These are phyloP conservation scores for Rhinolophus ferrumequinum DNA, from an alignment of 2,113 vertebrate species.

Conservation along the genomic window DNA sequence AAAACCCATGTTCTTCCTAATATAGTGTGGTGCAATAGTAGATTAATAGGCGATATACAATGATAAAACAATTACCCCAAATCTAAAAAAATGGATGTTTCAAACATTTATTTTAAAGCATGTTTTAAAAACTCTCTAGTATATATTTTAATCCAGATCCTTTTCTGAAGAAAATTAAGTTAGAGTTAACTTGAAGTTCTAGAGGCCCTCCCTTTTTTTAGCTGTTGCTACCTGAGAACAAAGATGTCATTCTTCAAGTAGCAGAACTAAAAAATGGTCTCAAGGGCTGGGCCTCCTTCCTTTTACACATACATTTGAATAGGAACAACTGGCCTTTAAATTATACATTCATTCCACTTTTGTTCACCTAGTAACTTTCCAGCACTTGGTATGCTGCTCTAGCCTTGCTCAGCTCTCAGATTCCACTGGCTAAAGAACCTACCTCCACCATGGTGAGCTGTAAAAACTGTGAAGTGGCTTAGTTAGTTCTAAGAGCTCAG, in stretches of 20 bases:
- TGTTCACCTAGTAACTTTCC: background rate
- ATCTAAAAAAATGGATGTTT: background rate
- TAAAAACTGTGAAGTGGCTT: background rate
- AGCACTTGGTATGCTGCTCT: conserved; percentile 48
- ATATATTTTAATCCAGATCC: background rate
- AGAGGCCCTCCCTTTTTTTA: background rate
- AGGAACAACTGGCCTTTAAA: conserved; percentile 63
- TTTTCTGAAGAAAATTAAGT: conserved; percentile 43
- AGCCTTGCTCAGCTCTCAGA: background rate
- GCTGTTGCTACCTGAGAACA: conserved; percentile 40
- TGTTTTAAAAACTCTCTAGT: background rate
- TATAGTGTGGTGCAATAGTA: background rate
- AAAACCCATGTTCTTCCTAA: background rate
- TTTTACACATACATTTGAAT: conserved; percentile 53
- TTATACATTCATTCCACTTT: conserved; percentile 58
- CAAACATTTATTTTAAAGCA: conserved; percentile 45
- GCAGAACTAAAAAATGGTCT: conserved; percentile 40
- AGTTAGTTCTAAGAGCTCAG: background rate
- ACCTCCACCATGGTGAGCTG: background rate
- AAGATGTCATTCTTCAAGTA: conserved; percentile 31
- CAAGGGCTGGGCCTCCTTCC: conserved; percentile 28
- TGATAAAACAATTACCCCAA: background rate
- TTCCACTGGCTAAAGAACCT: background rate
- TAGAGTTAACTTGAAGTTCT: background rate
- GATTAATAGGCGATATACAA: background rate